Conservation (phyloP, 1,140 invertebrate species). For the Bombus haemorrhoidalis region DNA sequence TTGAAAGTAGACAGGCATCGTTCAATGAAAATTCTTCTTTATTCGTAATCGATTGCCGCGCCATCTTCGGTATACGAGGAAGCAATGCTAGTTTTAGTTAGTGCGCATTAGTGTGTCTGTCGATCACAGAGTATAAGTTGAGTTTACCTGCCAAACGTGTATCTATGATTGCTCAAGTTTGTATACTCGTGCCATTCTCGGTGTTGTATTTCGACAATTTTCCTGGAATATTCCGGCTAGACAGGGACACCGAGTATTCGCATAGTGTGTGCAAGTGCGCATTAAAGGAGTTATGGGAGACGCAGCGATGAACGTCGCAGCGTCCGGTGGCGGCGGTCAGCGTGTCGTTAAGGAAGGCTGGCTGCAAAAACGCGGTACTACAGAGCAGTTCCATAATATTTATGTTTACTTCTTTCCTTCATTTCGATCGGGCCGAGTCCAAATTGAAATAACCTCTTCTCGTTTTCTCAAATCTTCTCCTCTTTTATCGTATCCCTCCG, state of each 20-base stretch:
- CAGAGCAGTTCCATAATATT: conserved; percentile 57
- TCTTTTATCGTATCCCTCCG: neutral
- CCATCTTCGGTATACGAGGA: conserved; percentile 44
- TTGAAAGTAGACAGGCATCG: neutral
- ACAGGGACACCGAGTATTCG: conserved; percentile 13
- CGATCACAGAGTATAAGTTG: conserved; percentile 54
- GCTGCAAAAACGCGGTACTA: conserved; percentile 89
- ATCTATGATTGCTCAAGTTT: conserved; percentile 71
- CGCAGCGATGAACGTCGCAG: conserved; percentile 80
- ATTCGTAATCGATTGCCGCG: conserved; percentile 40
- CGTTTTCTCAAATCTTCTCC: neutral
- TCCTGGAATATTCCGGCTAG: conserved; percentile 27
- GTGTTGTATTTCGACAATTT: conserved; percentile 57
- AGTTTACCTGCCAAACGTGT: conserved; percentile 66
- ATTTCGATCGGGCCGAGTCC: no score
- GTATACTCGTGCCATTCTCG: conserved; percentile 58
- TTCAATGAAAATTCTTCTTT: conserved; percentile 38
- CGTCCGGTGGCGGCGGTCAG: conserved; percentile 75
- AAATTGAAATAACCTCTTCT: neutral
- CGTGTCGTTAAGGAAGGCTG: conserved; percentile 91
- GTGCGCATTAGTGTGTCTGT: conserved; percentile 56
- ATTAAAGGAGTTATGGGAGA: conserved; percentile 72
- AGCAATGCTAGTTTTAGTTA: conserved; percentile 33
- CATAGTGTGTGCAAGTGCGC: conserved; percentile 30
- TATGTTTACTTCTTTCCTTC: conserved; percentile 36